Base-by-base conservation (phyloP, 2,888 invertebrate species). In the Argyra leucocephala region DNA sequence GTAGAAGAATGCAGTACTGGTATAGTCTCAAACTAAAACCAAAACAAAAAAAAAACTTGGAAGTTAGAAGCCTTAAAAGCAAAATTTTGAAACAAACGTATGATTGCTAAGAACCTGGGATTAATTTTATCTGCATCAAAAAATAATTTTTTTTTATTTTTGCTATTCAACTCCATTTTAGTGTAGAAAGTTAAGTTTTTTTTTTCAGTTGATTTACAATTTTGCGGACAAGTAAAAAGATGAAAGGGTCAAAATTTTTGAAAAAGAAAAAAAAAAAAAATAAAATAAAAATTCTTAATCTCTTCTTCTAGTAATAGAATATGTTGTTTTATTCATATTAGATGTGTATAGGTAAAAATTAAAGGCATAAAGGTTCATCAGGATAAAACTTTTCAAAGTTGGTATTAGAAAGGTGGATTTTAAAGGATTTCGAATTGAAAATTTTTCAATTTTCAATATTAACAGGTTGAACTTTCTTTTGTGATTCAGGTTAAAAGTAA, bases 81-180 rank as follows among this genome's bases (percentile, higher is more conserved):
- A 10, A 31, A 31, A 31, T 31, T 31, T 31, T 31, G 31, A 31
- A 31, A 31, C 5, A 31, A 31, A n/a, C n/a, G n/a, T n/a, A n/a
- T 48, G 48, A 48, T 5, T 48, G 12, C 48, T 1, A 48, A 48
- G 18, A 48, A 15, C n/a, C n/a, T 15, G 5, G 48, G 48, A 48
- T 48, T 48, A 48, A 48, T 48, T 48, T 48, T 48, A 48, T 48
- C 48, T 48, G 48, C 48, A 48, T 48, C 48, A 48, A 48, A 48
- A 48, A 48, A 48, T 18, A 31, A 31, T 10, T 7, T 31, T 31
- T 31, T n/a, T n/a, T n/a, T n/a, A n/a, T n/a, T 10, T 31, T 31
- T 10, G 5, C 31, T 31, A 7, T 10, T 31, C 5, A 31, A 31
- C 31, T 31, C 31, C 10, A 31, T 31, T 31, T 31, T 31, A 31